Conservation (phyloP, 2,797 vertebrate genomes). For the Alca torda region DNA sequence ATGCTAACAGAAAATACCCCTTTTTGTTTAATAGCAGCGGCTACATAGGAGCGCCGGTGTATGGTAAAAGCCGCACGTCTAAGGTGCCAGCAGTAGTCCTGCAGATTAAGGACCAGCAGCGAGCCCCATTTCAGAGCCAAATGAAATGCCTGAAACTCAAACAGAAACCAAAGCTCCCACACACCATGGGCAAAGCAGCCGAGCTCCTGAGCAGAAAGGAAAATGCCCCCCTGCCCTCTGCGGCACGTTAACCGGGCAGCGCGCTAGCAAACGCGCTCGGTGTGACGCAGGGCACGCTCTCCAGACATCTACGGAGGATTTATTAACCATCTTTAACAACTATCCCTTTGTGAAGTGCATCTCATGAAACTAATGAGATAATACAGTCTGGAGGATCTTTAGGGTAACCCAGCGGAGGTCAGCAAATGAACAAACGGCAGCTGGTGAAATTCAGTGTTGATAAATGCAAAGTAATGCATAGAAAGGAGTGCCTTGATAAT, state of each 20-base stretch:
- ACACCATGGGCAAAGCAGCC: not conserved
- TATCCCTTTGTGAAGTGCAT: not conserved
- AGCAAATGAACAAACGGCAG: not conserved
- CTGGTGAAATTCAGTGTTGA: not conserved
- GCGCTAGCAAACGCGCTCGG: fast-evolving
- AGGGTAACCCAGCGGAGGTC: not conserved
- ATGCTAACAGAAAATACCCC: not conserved
- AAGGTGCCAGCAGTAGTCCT: not conserved
- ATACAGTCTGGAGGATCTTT: not conserved
- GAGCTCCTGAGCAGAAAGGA: not conserved
- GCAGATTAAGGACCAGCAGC: not conserved
- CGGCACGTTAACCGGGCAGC: not conserved
- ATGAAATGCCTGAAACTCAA: not conserved
- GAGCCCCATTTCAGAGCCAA: not conserved
- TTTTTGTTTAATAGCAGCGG: not conserved
- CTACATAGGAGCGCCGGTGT: not conserved
- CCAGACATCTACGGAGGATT: not conserved
- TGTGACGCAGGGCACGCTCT: not conserved
- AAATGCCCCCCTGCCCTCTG: not conserved
- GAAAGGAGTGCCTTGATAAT: not conserved
- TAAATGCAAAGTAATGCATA: too few species aligned
- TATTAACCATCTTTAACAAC: not conserved
- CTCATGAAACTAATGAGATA: not conserved
- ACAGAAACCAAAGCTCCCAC: not conserved
- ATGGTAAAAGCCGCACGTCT: not conserved